These are phyloP conservation scores for Xestia xanthographa DNA, from an alignment of 2,888 invertebrate species.

Conservation along the genomic window DNA sequence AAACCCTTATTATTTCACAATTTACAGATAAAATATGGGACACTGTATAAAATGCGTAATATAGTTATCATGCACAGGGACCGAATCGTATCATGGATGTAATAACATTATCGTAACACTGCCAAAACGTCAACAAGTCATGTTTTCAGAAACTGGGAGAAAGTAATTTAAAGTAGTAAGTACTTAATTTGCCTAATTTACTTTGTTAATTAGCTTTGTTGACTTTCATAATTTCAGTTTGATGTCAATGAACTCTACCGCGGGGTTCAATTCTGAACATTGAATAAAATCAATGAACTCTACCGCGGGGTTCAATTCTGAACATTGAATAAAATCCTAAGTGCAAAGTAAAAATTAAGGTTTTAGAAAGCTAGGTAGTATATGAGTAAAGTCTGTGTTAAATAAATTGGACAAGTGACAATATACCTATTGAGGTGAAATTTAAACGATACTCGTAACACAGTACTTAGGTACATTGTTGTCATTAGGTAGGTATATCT, in stretches of 20 bases:
- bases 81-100: constrained; percentile 17
- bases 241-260: constrained; percentile 41
- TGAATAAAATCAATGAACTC: constrained; percentile 40
- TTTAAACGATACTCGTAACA: constrained; percentile 60
- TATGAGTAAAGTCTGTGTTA: constrained; percentile 67
- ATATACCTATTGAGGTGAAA: constrained; percentile 60
- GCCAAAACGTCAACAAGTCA: constrained; percentile 17
- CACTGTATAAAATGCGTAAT: constrained; percentile 4
- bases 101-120: neutral
- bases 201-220: constrained; percentile 27
- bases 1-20: neutral
- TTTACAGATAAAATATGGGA: neutral
- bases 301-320: neutral
- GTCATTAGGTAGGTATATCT: constrained; percentile 52
- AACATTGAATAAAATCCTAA: neutral
- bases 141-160: constrained; percentile 15
- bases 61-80: neutral
- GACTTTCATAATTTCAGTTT: constrained; percentile 48
- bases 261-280: constrained; percentile 2
- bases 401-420: constrained; percentile 74
- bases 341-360: constrained; percentile 50
- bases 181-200: constrained; percentile 15
- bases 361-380: constrained; percentile 67
- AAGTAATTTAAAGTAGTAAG: constrained; percentile 6
- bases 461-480: constrained; percentile 56